Percentiles rank a stretch among this genome's conserved stretches.
Evolutionary conservation across 64 coral and sea anemone species (phyloP).

Genomic region (Acropora yongei): DNA sequence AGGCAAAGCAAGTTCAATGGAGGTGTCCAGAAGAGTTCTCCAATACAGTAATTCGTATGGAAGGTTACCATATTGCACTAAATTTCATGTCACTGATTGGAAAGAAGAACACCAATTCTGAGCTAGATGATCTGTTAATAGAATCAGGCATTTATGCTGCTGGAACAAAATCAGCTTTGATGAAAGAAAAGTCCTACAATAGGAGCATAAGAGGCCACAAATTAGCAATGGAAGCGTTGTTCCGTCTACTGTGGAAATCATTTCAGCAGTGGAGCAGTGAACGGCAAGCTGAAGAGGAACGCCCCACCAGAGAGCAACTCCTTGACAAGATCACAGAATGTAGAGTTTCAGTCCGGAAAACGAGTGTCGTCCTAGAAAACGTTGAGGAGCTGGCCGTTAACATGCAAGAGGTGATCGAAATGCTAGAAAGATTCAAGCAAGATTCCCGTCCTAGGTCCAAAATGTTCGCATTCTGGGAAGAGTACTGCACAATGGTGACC

Average conservation of each 20-base stretch:
- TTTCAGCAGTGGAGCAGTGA: neutral
- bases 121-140: constrained; percentile 32
- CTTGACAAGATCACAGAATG: neutral
- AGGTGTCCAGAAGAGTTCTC: constrained; percentile 24
- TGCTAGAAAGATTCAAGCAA: neutral
- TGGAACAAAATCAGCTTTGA: neutral
- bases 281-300: neutral
- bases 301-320: neutral
- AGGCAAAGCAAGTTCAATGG: constrained; percentile 60
- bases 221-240: constrained; percentile 4
- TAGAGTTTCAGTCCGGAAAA: neutral
- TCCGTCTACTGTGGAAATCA: neutral
- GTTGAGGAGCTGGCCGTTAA: neutral
- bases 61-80: neutral
- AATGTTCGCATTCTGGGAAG: constrained; percentile 45
- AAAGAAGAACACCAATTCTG: constrained; percentile 27
- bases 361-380: neutral
- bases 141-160: constrained; percentile 6
- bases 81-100: constrained; percentile 9
- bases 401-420: neutral
- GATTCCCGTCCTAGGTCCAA: neutral
- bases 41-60: neutral
- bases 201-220: constrained; percentile 22
- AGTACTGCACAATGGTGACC: constrained; percentile 27
- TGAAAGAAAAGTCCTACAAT: constrained; percentile 29